Conservation (phyloP, 2,888 invertebrate species). For the Eurytoma adleriae region DNA sequence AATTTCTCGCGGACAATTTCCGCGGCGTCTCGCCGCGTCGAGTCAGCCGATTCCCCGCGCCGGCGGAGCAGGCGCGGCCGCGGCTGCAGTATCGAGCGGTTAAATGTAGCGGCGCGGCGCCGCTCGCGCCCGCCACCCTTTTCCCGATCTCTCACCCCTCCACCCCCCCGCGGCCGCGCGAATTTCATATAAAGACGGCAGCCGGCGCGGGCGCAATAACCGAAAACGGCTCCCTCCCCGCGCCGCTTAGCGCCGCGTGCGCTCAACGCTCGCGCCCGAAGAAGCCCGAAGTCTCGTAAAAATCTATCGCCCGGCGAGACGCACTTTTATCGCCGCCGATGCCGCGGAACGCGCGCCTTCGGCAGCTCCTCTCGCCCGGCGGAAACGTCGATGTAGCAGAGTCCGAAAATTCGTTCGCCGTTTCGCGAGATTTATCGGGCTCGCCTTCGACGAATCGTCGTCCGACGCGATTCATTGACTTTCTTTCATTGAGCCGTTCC, state of each 20-base stretch:
- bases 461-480: too few species aligned
- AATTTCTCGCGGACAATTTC: slow-evolving; percentile 51
- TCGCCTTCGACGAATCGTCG: too few species aligned
- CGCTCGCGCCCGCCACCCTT: neutral
- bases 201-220: slow-evolving; percentile 40
- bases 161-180: neutral
- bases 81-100: slow-evolving; percentile 13
- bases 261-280: neutral
- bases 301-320: slow-evolving; percentile 34
- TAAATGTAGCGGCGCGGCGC: slow-evolving; percentile 12
- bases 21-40: slow-evolving; percentile 22
- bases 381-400: neutral
- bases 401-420: slow-evolving; percentile 14
- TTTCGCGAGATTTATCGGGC: too few species aligned
- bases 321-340: slow-evolving; percentile 15
- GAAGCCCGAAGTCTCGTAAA: slow-evolving; percentile 44
- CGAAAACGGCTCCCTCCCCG: slow-evolving; percentile 18
- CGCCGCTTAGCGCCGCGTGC: slow-evolving; percentile 11
- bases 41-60: slow-evolving; percentile 20
- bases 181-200: slow-evolving; percentile 42
- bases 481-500: too few species aligned
- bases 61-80: too few species aligned
- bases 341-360: neutral
- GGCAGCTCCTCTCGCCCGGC: neutral
- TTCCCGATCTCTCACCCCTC: neutral